Conservation (phyloP, 2,113 vertebrate genomes). For the Tauraco erythrolophus region DNA sequence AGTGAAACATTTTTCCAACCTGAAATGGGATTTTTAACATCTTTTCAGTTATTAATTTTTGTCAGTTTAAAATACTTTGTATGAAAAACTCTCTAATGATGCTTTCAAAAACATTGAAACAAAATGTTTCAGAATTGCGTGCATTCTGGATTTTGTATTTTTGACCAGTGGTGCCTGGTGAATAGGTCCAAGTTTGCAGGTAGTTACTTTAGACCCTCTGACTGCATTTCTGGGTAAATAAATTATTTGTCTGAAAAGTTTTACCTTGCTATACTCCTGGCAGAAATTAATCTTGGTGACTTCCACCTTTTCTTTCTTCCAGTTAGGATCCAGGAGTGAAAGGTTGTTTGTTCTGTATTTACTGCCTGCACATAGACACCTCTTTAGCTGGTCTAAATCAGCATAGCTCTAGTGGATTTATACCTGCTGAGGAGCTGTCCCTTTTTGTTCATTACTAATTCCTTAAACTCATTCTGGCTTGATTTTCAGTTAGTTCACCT, state of each 20-base stretch:
- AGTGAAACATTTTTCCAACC: conserved; percentile 27
- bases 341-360: neutral
- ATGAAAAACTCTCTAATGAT: neutral
- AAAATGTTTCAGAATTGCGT: neutral
- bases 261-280: neutral
- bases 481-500: conserved; percentile 68
- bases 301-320: neutral
- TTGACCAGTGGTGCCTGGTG: neutral
- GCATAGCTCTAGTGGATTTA: conserved; percentile 18
- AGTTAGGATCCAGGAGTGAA: neutral
- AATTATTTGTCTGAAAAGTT: neutral
- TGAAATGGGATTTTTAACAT: conserved; percentile 23
- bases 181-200: neutral
- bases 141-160: neutral
- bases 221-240: neutral
- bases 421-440: conserved; percentile 47
- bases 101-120: neutral
- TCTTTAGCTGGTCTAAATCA: conserved; percentile 10
- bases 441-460: conserved; percentile 49
- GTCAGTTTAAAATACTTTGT: neutral
- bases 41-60: conserved; percentile 3
- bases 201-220: neutral
- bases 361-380: neutral
- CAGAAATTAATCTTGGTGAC: neutral
- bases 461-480: conserved; percentile 49